phyloP scores from a whole-genome alignment of 2,888 invertebrate genomes.

The Drosophila neutralis region DNA sequence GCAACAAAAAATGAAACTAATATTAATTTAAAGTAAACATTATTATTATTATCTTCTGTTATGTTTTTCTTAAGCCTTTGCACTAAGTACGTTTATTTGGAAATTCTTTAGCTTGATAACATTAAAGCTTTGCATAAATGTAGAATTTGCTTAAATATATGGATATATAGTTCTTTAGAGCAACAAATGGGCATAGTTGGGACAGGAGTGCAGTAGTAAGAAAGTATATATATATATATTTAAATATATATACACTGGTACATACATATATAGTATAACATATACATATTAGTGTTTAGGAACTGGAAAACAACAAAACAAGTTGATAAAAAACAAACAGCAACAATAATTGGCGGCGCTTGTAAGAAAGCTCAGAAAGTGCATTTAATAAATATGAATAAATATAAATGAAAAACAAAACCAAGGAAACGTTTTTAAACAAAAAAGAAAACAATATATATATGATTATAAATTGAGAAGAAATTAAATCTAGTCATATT shows the following conservation, averaged over 20 bases:
- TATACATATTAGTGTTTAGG: conserved; percentile 36
- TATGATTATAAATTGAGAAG: conserved; percentile 37
- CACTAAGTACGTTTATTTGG: conserved; percentile 54
- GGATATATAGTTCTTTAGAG: conserved; percentile 55
- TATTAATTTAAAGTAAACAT: conserved; percentile 33
- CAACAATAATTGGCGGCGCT: conserved; percentile 85
- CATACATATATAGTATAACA: conserved; percentile 34
- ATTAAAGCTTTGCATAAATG: conserved; percentile 70
- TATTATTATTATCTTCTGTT: conserved; percentile 37
- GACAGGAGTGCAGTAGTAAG: conserved; percentile 48
- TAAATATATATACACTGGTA: conserved; percentile 42
- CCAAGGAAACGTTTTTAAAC: conserved; percentile 56
- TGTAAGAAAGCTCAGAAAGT: conserved; percentile 83
- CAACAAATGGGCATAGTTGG: conserved; percentile 63
- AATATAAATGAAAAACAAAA: conserved; percentile 45
- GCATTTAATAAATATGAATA: conserved; percentile 77
- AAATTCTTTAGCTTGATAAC: conserved; percentile 53
- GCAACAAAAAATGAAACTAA: conserved; percentile 14
- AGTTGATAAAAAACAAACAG: conserved; percentile 62
- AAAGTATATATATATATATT: conserved; percentile 56
- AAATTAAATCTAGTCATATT: conserved; percentile 56
- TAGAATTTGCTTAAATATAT: conserved; percentile 69
- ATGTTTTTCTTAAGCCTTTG: conserved; percentile 58
- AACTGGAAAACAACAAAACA: conserved; percentile 41
- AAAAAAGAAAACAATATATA: conserved; percentile 24